Percentiles rank a stretch among this genome's conserved stretches.
These are phyloP conservation scores for Dasysyrphus albostriatus DNA, from an alignment of 2,888 invertebrate species.

Conservation along the genomic window DNA sequence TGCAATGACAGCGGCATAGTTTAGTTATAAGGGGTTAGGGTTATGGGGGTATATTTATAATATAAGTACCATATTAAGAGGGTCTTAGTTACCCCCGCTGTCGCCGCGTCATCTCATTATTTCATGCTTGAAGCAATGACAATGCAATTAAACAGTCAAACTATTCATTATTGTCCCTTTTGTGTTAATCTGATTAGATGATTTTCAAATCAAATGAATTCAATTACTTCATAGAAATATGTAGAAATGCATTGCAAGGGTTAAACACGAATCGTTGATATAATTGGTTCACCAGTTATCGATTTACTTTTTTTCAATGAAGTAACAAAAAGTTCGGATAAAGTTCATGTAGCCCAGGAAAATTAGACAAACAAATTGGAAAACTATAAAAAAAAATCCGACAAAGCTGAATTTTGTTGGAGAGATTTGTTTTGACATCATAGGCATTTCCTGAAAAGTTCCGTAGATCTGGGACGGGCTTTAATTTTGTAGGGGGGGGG, in stretches of 20 bases:
- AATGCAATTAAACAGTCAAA: slow-evolving; percentile 28
- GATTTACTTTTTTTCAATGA: too few species aligned
- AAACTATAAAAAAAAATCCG: too few species aligned
- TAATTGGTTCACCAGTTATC: not conserved
- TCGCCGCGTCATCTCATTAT: slow-evolving; percentile 8
- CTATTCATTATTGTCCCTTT: slow-evolving; percentile 25
- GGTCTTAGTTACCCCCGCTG: not conserved
- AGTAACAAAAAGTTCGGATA: too few species aligned
- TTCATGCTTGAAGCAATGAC: slow-evolving; percentile 31
- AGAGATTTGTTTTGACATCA: too few species aligned
- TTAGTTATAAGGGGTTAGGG: not conserved
- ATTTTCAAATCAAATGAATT: slow-evolving; percentile 11
- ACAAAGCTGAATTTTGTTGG: too few species aligned
- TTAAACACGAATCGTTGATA: not conserved
- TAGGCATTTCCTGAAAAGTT: too few species aligned
- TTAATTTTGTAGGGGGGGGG: too few species aligned
- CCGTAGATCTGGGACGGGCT: too few species aligned
- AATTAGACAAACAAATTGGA: too few species aligned
- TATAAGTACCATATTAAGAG: not conserved
- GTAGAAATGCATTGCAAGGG: not conserved
- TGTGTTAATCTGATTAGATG: slow-evolving; percentile 31
- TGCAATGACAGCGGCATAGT: slow-evolving; percentile 1
- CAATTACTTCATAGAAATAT: slow-evolving; percentile 6
- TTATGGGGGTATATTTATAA: not conserved
- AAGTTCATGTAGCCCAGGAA: too few species aligned